Evolutionary conservation across 1,140 invertebrate species (phyloP), one percentile per base, ranked within the genome.

Genomic region (Tetramorium simillimum): DNA sequence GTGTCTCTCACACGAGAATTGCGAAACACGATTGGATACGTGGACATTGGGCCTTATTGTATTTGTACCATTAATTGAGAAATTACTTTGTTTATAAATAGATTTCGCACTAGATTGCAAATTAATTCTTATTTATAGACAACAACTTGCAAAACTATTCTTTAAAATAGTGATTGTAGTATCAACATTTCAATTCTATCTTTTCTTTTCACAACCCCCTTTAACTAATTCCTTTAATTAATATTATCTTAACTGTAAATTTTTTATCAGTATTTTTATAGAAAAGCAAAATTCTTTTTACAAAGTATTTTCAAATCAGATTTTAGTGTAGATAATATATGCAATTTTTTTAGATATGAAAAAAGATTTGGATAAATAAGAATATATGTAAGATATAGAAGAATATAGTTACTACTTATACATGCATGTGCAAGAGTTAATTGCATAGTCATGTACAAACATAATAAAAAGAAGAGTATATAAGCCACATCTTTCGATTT

Each of bases 1-100:
- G 92, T 93, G 92, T 94, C 91, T 91, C 78, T 94, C 93, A 94
- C 86, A 37, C 87, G 72, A 21, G 43, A n/a, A 53, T 51, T 10
- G 63, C 63, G 10, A 24, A 18, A 21, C 33, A 33, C 33, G 21
- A 51, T 21, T 70, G 10, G 37, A 28, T 33, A 12, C 43, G 18
- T 18, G 6, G 28, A 73, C 14, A 37, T 75, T 73, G 67, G 28
- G 43, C 53, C 69, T 73, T 24, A 84, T 24, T 6, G 40, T 14
- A 16, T 21, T 43, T 14, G 3, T 46, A 16, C 21, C 16, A 16
- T 46, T 46, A 0, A 7, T 7, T 28, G 2, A 67, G 18, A 69
- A 58, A 43, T 33, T 40, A 24, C 6, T 28, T 28, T 33, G 2
- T 62, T 62, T 33, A n/a, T 14, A 62, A 63, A 63, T 4, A 46